Percentiles rank a stretch among this genome's conserved stretches.
Evolutionary conservation across 2,113 vertebrate species (phyloP).

Genomic region (Oostethus manadensis): DNA sequence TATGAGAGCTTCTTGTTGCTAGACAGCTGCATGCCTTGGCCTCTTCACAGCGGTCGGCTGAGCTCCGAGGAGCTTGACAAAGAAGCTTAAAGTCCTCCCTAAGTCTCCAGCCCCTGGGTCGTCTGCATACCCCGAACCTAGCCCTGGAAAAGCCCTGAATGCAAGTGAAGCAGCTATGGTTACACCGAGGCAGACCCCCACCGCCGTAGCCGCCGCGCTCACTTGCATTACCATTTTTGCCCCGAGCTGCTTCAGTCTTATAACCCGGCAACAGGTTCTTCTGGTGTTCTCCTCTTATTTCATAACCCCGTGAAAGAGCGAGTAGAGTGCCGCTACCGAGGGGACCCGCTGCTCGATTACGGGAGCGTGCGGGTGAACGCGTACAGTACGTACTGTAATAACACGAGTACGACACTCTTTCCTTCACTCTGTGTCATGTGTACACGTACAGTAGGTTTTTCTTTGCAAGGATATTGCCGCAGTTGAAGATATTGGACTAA

Average conservation of each 20-base stretch:
- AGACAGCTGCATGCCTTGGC: conserved; percentile 69
- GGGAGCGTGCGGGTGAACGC: conserved; percentile 13
- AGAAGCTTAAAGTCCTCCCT: conserved; percentile 71
- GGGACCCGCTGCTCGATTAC: conserved; percentile 11
- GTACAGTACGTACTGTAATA: conserved; percentile 20
- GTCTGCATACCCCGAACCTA: conserved; percentile 59
- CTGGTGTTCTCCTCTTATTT: conserved; percentile 57
- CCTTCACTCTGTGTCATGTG: not conserved
- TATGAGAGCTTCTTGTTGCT: conserved; percentile 68
- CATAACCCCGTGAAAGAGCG: conserved; percentile 58
- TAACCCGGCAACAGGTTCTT: conserved; percentile 67
- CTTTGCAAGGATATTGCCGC: no score
- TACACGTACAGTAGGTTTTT: no score
- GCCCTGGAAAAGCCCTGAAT: conserved; percentile 57
- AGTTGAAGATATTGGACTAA: no score
- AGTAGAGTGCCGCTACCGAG: conserved; percentile 39
- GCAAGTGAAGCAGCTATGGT: conserved; percentile 72
- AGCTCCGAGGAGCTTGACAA: conserved; percentile 66
- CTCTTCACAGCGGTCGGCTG: conserved; percentile 62
- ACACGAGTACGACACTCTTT: not conserved
- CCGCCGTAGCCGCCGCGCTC: conserved; percentile 41
- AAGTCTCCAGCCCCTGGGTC: conserved; percentile 63
- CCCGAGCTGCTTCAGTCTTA: conserved; percentile 57
- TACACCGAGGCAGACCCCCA: conserved; percentile 64
- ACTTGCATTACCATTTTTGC: conserved; percentile 64